These are phyloP conservation scores for Pteruthius melanotis DNA, from an alignment of 2,113 vertebrate species.

Conservation along the genomic window DNA sequence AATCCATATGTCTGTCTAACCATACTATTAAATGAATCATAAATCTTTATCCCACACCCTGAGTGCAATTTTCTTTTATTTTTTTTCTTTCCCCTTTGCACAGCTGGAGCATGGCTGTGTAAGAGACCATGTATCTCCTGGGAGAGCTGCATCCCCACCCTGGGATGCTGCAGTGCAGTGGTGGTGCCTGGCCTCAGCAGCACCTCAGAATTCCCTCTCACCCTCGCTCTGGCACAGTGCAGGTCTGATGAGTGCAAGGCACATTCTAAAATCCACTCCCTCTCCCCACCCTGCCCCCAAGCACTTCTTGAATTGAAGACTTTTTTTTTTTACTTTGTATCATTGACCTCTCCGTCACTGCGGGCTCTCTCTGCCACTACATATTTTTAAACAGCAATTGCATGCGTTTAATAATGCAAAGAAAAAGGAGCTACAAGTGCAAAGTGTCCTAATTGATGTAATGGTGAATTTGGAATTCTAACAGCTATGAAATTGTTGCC, in stretches of 20 bases:
- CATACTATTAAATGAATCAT: neutral
- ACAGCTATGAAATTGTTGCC: neutral
- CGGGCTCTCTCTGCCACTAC: neutral
- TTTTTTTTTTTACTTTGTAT: neutral
- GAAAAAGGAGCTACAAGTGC: neutral
- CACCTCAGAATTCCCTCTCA: neutral
- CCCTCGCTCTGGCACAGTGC: neutral
- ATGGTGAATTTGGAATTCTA: slow-evolving; percentile 10
- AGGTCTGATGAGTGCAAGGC: neutral
- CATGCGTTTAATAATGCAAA: neutral
- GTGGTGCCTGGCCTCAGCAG: neutral
- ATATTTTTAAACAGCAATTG: neutral
- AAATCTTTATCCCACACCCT: neutral
- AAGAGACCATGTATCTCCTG: neutral
- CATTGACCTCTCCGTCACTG: neutral
- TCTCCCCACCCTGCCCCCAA: neutral
- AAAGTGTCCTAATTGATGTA: neutral
- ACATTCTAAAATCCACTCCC: neutral
- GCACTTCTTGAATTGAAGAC: neutral
- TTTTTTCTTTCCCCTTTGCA: neutral
- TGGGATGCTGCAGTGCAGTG: neutral
- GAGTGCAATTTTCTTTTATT: neutral
- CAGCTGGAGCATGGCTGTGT: neutral
- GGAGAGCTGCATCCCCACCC: neutral
- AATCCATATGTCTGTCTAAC: neutral